Evolutionary conservation across 1,140 invertebrate genomes (phyloP), one percentile per base, ranked within the genome.

Genomic region (Heliconius hewitsoni): DNA sequence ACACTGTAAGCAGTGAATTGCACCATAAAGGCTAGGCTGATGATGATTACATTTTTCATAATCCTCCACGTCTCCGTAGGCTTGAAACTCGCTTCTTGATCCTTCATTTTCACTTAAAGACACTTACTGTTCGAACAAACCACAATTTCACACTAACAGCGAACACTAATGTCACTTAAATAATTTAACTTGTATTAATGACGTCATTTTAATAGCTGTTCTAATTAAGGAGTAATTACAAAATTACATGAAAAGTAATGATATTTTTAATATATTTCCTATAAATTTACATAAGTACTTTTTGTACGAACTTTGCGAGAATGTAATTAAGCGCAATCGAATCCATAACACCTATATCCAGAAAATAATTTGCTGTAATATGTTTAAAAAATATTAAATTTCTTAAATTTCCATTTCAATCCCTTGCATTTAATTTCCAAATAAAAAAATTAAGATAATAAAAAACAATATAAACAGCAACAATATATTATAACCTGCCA

Each of bases 1-100:
- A 95, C 94, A 80, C 90, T 97, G 86, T 97, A 98, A 1, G 97
- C 97, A 1, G 97, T 98, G 86, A 98, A 98, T 39, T 98, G 96
- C 75, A 98, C 95, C 95, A 98, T 97, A 87, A 98, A 98, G 2
- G 97, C 97, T 13, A 97, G 84, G 30, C 97, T 97, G 74, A 98
- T 96, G 76, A 97, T 93, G 37, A 97, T 88, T 19, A 97, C 96
- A 89, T 98, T 98, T 88, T 96, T 97, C 88, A 96, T 92, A 80
- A 97, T 97, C 37, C 96, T 90, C 94, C 95, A 95, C 84, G 95
- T 95, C 87, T 97, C 96, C 0, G 83, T 86, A 27, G 93, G 94
- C 72, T 88, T 83, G 18, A 89, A 80, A 34, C 83, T 76, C 9
- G 79, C 46, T 23, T 76, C 81, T 71, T 77, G 60, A 16, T 30